phyloP scores from a whole-genome alignment of 2,113 vertebrate genomes.

The Calcarius ornatus region DNA sequence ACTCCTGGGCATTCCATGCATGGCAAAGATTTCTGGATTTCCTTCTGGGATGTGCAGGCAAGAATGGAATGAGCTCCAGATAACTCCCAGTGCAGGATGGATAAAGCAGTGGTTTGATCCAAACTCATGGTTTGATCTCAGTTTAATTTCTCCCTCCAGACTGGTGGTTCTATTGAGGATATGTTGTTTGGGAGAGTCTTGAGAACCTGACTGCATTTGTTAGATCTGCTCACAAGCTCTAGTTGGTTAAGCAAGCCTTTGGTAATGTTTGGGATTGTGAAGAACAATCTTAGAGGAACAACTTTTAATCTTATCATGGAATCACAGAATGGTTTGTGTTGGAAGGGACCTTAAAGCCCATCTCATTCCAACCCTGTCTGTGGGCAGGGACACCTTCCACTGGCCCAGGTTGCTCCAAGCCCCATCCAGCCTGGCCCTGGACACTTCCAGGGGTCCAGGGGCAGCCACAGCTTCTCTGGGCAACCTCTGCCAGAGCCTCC shows the following conservation, averaged over 20 bases:
- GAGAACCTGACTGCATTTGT: background rate
- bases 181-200: background rate
- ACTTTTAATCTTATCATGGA: background rate
- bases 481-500: fast-evolving
- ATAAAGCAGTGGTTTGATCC: background rate
- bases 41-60: background rate
- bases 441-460: background rate
- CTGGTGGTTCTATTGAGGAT: background rate
- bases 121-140: background rate
- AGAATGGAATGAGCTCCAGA: background rate
- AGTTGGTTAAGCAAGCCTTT: background rate
- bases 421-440: background rate
- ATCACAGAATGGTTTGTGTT: background rate
- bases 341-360: background rate
- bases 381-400: background rate
- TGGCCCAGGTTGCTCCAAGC: fast-evolving
- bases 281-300: too few species aligned
- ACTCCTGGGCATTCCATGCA: background rate
- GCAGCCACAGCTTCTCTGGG: too few species aligned
- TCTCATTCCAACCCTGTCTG: fast-evolving
- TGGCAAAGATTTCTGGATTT: background rate
- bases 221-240: background rate
- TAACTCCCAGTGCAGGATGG: background rate
- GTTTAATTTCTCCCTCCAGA: background rate
- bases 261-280: too few species aligned